phyloP scores from a whole-genome alignment of 30 jellyfish, hydroid and myxozoan species.

The Aurelia sp. region DNA sequence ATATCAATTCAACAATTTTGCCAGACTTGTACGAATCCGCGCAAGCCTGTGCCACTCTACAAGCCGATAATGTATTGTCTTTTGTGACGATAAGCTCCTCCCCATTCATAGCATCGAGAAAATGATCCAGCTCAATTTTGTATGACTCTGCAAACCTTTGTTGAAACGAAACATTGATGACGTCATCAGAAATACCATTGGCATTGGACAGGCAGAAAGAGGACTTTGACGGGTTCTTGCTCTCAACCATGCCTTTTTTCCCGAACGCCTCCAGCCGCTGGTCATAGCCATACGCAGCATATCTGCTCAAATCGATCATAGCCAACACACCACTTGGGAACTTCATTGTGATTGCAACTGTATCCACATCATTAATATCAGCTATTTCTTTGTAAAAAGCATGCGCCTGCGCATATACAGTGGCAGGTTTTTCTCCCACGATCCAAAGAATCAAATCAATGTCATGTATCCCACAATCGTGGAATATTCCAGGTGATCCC shows the following conservation, averaged over 20 bases:
- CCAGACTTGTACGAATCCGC: constrained; percentile 91
- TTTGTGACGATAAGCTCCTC: constrained; percentile 36
- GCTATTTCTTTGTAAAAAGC: constrained; percentile 73
- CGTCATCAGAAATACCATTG: constrained; percentile 65
- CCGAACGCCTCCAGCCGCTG: constrained; percentile 97
- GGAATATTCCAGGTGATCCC: constrained; percentile 93
- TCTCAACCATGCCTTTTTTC: constrained; percentile 88
- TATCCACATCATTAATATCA: constrained; percentile 86
- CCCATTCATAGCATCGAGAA: constrained; percentile 83
- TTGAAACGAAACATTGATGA: constrained; percentile 71
- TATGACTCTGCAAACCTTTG: constrained; percentile 83
- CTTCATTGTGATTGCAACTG: constrained; percentile 89
- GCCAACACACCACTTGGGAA: constrained; percentile 93
- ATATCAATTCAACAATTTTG: constrained; percentile 41
- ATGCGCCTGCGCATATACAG: constrained; percentile 89
- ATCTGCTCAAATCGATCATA: constrained; percentile 82
- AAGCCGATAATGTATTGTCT: constrained; percentile 68
- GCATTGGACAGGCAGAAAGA: constrained; percentile 69
- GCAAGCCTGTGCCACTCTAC: constrained; percentile 90
- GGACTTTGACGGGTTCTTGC: constrained; percentile 68
- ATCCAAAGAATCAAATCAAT: constrained; percentile 91
- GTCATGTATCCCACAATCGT: constrained; percentile 98
- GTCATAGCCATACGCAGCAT: constrained; percentile 97
- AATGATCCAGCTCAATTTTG: constrained; percentile 81
- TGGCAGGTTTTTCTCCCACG: constrained; percentile 72